phyloP scores from a whole-genome alignment of 2,797 vertebrate species.

The Chelonia mydas region DNA sequence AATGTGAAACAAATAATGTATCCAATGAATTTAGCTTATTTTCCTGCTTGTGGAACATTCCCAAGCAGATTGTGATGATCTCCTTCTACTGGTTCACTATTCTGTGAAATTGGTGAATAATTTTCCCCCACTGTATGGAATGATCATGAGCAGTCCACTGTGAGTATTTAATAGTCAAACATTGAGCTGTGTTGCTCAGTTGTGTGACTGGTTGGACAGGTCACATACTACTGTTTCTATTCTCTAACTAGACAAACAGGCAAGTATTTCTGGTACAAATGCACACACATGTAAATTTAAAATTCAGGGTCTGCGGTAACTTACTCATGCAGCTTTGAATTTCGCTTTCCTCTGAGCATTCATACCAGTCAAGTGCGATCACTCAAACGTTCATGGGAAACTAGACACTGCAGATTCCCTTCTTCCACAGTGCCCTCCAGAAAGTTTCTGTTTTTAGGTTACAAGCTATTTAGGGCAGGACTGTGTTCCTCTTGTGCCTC shows the following conservation, averaged over 20 bases:
- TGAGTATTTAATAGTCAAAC: background rate
- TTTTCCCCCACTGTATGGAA: background rate
- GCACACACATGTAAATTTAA: fast-evolving
- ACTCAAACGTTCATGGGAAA: background rate
- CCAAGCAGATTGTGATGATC: background rate
- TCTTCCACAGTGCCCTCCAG: background rate
- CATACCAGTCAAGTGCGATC: background rate
- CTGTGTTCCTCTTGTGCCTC: fast-evolving
- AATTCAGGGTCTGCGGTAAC: background rate
- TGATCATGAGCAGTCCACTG: background rate
- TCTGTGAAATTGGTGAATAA: background rate
- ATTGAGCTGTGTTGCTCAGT: background rate
- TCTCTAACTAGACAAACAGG: background rate
- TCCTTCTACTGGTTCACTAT: background rate
- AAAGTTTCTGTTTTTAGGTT: background rate
- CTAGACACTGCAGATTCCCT: fast-evolving
- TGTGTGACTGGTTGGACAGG: background rate
- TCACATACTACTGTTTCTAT: background rate
- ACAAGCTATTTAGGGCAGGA: fast-evolving
- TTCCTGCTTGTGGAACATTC: background rate
- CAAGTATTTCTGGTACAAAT: fast-evolving
- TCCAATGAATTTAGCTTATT: background rate
- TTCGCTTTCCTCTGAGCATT: background rate
- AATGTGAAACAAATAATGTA: background rate
- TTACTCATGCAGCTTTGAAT: background rate